These are phyloP conservation scores for Platichthys flesus DNA, from an alignment of 2,113 vertebrate species.

Conservation along the genomic window DNA sequence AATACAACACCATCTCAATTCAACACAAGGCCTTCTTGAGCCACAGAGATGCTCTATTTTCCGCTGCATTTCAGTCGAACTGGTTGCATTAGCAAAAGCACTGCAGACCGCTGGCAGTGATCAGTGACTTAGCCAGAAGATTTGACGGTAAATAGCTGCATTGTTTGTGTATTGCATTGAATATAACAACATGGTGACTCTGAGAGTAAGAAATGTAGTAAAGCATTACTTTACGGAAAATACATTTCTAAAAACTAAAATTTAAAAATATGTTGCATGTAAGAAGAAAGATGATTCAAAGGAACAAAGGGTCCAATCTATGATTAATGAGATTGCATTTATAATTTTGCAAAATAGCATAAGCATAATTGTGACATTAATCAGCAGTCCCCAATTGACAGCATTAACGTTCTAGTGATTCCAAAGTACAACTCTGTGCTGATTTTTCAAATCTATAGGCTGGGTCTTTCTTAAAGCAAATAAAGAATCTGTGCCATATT, in stretches of 20 bases:
- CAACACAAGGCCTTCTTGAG: slow-evolving; percentile 35
- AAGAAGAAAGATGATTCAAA: slow-evolving; percentile 34
- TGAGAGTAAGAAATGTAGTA: too few relatives aligned
- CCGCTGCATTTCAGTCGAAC: slow-evolving; percentile 22
- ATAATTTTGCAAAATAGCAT: slow-evolving; percentile 75
- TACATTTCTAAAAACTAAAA: not conserved
- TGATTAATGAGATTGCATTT: slow-evolving; percentile 76
- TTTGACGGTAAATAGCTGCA: slow-evolving; percentile 11
- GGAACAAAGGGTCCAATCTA: slow-evolving; percentile 47
- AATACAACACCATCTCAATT: slow-evolving; percentile 62
- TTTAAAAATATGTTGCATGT: slow-evolving; percentile 1
- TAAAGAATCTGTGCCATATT: slow-evolving; percentile 31
- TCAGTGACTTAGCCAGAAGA: slow-evolving; percentile 18
- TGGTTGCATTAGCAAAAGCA: slow-evolving; percentile 20
- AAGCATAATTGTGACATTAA: slow-evolving; percentile 77
- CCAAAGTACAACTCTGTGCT: slow-evolving; percentile 28
- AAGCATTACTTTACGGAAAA: not conserved
- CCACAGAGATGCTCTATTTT: slow-evolving; percentile 48
- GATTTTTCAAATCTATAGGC: slow-evolving; percentile 18
- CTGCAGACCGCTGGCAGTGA: slow-evolving; percentile 22
- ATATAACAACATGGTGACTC: not conserved
- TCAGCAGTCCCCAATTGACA: slow-evolving; percentile 66
- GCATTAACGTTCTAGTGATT: slow-evolving; percentile 64
- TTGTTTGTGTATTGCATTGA: not conserved
- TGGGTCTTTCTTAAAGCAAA: slow-evolving; percentile 37